Evolutionary conservation across 1,140 invertebrate species (phyloP).

Genomic region (Drosophila simulans): DNA sequence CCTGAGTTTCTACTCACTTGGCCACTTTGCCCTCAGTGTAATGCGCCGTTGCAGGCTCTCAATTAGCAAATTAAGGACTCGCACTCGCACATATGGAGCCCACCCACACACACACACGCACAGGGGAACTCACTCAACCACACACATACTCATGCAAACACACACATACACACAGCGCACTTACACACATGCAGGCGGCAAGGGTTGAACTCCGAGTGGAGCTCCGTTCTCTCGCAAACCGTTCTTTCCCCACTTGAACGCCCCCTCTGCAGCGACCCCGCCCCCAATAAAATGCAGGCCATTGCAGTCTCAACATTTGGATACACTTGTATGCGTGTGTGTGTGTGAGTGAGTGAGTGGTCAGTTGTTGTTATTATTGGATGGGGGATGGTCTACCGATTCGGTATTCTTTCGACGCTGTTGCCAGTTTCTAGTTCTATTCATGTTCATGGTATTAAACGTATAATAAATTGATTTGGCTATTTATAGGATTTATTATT

Average conservation of each 20-base stretch:
- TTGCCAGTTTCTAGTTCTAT: background rate
- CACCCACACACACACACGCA: background rate
- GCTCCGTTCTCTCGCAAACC: constrained; percentile 24
- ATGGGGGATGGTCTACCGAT: constrained; percentile 16
- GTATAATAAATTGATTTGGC: background rate
- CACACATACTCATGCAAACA: background rate
- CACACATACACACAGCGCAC: constrained; percentile 5
- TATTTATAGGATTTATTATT: no score
- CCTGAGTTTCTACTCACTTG: constrained; percentile 16
- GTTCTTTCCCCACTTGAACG: constrained; percentile 22
- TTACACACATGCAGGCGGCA: constrained; percentile 3
- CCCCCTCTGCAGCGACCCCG: constrained; percentile 19
- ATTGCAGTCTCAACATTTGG: constrained; percentile 25
- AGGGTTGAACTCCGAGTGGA: constrained; percentile 33
- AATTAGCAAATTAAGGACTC: constrained; percentile 76
- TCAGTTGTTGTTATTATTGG: constrained; percentile 41
- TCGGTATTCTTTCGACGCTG: constrained; percentile 12
- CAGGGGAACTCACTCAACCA: background rate
- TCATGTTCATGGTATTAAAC: background rate
- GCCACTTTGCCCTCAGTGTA: constrained; percentile 31
- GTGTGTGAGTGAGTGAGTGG: constrained; percentile 28
- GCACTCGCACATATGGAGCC: constrained; percentile 23
- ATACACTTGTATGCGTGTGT: background rate
- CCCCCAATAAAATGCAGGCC: constrained; percentile 39
- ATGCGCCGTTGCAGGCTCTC: constrained; percentile 69